Evolutionary conservation across 2,797 vertebrate genomes (phyloP), one percentile per base, ranked within the genome.

Genomic region (Propithecus perrieri): DNA sequence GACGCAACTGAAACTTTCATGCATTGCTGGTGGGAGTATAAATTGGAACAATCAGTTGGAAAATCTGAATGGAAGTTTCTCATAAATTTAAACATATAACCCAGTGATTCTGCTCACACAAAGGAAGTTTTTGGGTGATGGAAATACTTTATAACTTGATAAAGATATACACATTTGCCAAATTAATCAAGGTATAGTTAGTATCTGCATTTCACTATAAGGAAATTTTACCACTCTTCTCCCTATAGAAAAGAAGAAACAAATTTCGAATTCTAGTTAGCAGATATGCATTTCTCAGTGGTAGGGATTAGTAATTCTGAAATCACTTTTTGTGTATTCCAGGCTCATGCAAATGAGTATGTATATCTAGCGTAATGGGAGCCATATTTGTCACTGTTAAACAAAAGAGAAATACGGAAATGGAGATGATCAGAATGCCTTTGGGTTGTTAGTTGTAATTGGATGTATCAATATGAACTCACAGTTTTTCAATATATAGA

Each of bases 231-330:
- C 24, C 57, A 59, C 57, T 4, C 57, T 20, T 81, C 20, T 43
- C 24, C 48, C 35, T 65, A 59, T 43, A n/a, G n/a, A 92, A 88
- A 85, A 72, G 35, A 92, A 75, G 28, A 89, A 91, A 72, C 38
- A 93, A 65, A n/a, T 69, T 72, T 4, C 83, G 30, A 91, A 67
- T 87, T 83, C 9, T 96, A 59, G 28, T 92, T 85, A 74, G 15
- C 46, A 87, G 57, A 88, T 79, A 53, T 74, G 53, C 55, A 50
- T 69, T 89, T 95, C 50, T 89, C 53, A 57, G 17, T 86, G 67
- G n/a, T 92, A n/a, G 59, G 65, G 30, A 76, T 38, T 88, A 91
- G 83, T 69, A 78, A 75, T 89, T 95, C 59, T 90, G 22, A 65
- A 83, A 85, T 10, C 50, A 43, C n/a, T 89, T 78, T 96, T 69